Evolutionary conservation across 2,797 vertebrate genomes (phyloP), one percentile per base, ranked within the genome.

Genomic region (Anisognathus igniventris): DNA sequence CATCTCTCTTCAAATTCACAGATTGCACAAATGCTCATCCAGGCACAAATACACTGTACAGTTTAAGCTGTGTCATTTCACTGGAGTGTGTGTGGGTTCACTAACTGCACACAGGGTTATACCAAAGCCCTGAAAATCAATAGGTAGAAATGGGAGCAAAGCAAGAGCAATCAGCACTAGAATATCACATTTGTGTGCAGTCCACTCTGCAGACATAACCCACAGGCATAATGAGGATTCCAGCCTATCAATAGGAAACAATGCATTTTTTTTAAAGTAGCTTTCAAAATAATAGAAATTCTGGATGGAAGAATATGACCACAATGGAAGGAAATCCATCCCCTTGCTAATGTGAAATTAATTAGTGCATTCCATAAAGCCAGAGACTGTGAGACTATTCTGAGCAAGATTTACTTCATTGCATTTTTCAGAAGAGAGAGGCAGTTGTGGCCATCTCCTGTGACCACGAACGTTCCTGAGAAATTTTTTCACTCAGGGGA

Each of bases 101-200:
- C 39, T 79, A 45, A 60, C 68, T 85, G 31, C 76, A 51, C 22
- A 11, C 40, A 8, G 42, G 56, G 47, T 88, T 88, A 33, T 67
- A 31, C 30, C 39, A 74, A 64, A 95, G 66, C 77, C 37, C 66
- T 93, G 76, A 85, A 95, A 92, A 95, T 92, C 85, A 92, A 64
- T 89, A 77, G 37, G 28, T 27, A 95, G 75, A 89, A 95, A 83
- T 44, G 70, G 65, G 30, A 91, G 66, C 57, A 78, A 86, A 83
- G 37, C 45, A 73, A 75, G 76, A 68, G 40, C 33, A 65, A 58
- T 71, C 53, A 56, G 45, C 39, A 31, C 87, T 74, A 87, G 68
- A 84, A 79, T 51, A 65, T 44, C 2, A 6, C 35, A 50, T 83
- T 80, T 86, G 45, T 72, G 33, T 50, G 51, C 1, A 0, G 72